phyloP scores from a whole-genome alignment of 2,888 invertebrate species.

The Beris morrisii region DNA sequence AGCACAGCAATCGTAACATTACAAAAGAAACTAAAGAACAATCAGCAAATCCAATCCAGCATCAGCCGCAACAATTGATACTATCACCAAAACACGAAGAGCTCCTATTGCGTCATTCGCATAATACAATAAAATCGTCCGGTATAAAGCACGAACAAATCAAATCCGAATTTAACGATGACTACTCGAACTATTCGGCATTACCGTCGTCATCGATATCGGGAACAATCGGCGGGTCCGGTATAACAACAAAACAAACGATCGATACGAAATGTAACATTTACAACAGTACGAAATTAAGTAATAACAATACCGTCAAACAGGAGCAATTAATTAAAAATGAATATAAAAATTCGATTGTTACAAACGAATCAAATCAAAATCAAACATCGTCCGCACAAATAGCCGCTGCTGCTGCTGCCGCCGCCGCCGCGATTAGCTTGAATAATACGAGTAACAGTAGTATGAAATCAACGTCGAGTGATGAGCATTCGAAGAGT shows the following conservation, averaged over 20 bases:
- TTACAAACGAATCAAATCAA: constrained; percentile 19
- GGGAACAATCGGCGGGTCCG: neutral
- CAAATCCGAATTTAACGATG: constrained; percentile 40
- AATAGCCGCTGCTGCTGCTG: constrained; percentile 6
- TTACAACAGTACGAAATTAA: constrained; percentile 36
- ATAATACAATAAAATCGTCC: neutral
- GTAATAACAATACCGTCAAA: constrained; percentile 34
- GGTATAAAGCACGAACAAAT: constrained; percentile 38
- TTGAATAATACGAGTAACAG: constrained; percentile 17
- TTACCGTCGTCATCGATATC: constrained; percentile 6
- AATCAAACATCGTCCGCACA: constrained; percentile 23
- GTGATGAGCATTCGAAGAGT: constrained; percentile 43
- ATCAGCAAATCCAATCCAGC: too few relatives aligned
- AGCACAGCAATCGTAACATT: constrained; percentile 11
- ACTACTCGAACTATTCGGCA: constrained; percentile 34
- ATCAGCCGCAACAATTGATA: neutral
- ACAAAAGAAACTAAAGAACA: neutral
- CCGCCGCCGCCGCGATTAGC: constrained; percentile 17
- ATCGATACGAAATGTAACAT: constrained; percentile 39
- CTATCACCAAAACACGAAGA: constrained; percentile 18
- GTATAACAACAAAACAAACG: constrained; percentile 22
- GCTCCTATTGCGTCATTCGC: neutral
- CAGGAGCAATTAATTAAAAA: constrained; percentile 39
- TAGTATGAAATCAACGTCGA: constrained; percentile 23
- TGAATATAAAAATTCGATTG: constrained; percentile 33